Evolutionary conservation across 2,113 vertebrate genomes (phyloP).

Genomic region (Hippoglossus stenolepis): DNA sequence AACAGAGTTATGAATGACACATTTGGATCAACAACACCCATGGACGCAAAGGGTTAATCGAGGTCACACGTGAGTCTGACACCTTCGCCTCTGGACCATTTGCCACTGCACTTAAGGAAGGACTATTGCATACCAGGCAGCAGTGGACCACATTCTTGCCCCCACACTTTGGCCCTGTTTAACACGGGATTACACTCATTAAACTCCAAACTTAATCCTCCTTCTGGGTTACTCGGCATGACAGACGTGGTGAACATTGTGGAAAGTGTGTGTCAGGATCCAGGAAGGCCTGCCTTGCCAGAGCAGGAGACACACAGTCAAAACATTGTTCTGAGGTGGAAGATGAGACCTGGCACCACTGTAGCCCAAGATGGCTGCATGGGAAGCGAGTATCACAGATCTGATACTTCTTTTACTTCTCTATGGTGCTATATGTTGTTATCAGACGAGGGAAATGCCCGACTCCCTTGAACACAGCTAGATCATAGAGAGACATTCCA

Average conservation of each 20-base stretch:
- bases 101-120: conserved; percentile 65
- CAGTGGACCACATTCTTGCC: conserved; percentile 78
- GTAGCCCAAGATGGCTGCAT: conserved; percentile 12
- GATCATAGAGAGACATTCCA: conserved; percentile 46
- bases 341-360: conserved; percentile 65
- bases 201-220: conserved; percentile 85
- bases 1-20: neutral
- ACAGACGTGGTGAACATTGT: conserved; percentile 86
- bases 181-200: conserved; percentile 87
- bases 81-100: conserved; percentile 61
- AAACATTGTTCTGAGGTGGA: conserved; percentile 74
- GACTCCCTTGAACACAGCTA: conserved; percentile 16
- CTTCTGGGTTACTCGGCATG: conserved; percentile 83
- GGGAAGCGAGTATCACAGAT: neutral
- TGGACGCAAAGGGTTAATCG: conserved; percentile 47
- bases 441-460: neutral
- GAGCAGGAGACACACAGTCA: conserved; percentile 75
- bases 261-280: conserved; percentile 82
- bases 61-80: conserved; percentile 74
- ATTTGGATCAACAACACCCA: conserved; percentile 24
- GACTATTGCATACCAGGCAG: conserved; percentile 79
- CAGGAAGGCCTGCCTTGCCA: conserved; percentile 64
- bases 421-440: neutral
- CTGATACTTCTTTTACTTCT: conserved; percentile 3
- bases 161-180: conserved; percentile 83